Conservation (phyloP, 1,140 invertebrate genomes). For the Psix sp. region DNA sequence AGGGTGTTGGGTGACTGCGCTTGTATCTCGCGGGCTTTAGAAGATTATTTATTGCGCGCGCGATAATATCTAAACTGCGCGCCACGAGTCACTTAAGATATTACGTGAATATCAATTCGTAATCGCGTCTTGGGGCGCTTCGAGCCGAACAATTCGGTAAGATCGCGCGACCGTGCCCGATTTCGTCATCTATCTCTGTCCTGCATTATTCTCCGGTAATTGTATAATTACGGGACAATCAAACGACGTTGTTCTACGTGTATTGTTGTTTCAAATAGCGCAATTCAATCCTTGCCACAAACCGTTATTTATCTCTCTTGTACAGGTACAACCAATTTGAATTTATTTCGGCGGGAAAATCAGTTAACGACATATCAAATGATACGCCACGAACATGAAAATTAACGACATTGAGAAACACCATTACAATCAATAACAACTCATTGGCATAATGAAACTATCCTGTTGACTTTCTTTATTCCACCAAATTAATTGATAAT, state of each 20-base stretch:
- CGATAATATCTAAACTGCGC: constrained; percentile 30
- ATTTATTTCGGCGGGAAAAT: no score
- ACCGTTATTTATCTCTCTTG: not conserved
- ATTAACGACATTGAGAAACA: no score
- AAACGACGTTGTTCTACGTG: constrained; percentile 10
- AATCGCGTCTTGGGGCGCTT: constrained; percentile 27
- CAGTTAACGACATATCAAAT: no score
- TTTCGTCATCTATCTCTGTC: constrained; percentile 40
- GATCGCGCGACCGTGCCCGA: constrained; percentile 26
- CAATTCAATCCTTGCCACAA: constrained; percentile 23
- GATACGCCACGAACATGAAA: no score
- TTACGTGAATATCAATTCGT: constrained; percentile 39
- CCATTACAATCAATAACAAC: no score
- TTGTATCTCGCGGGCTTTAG: constrained; percentile 21
- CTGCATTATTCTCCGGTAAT: constrained; percentile 25
- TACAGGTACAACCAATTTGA: not conserved
- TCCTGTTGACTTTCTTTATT: no score
- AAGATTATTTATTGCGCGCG: constrained; percentile 41
- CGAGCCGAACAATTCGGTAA: constrained; percentile 38
- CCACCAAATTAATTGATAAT: no score
- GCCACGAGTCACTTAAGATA: constrained; percentile 36
- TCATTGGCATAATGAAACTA: no score
- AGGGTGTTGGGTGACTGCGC: constrained; percentile 25
- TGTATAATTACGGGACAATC: constrained; percentile 36
- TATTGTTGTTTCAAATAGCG: constrained; percentile 30